phyloP scores from a whole-genome alignment of 2,888 invertebrate species.

The Oxytorus armatus region DNA sequence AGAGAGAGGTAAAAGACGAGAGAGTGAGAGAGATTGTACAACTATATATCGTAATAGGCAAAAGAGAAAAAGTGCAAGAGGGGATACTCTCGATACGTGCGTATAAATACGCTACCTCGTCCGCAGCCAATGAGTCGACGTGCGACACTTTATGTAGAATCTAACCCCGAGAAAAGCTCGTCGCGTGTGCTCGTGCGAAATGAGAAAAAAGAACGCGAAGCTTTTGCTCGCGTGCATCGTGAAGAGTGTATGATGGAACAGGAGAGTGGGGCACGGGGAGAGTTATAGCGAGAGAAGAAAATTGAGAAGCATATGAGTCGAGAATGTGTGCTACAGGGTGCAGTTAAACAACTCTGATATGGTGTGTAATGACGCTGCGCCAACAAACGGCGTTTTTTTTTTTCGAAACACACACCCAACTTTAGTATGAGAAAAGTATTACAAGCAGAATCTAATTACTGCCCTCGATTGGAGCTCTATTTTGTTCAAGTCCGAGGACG shows the following conservation, averaged over 20 bases:
- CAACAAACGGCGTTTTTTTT: too few species aligned
- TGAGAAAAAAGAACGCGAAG: conserved; percentile 14
- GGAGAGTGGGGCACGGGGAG: neutral
- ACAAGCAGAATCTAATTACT: neutral
- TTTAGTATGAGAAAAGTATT: neutral
- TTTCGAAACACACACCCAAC: neutral
- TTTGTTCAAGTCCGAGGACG: too few species aligned
- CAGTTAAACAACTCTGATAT: conserved; percentile 30
- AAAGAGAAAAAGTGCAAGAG: neutral
- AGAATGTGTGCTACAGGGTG: conserved; percentile 16
- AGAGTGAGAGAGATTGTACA: neutral
- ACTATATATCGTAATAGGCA: neutral
- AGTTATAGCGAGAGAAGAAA: conserved; percentile 24
- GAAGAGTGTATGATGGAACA: conserved; percentile 10
- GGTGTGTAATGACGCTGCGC: conserved; percentile 55
- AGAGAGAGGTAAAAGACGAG: neutral
- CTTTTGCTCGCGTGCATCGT: conserved; percentile 27
- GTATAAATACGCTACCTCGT: conserved; percentile 1
- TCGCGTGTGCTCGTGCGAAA: conserved; percentile 37
- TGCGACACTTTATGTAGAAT: neutral
- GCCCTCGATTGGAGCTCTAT: neutral
- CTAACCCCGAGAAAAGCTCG: conserved; percentile 9
- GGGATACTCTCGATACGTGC: neutral
- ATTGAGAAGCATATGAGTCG: conserved; percentile 3
- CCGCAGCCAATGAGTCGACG: conserved; percentile 10